Evolutionary conservation across 2,113 vertebrate genomes (phyloP).

Genomic region (Triplophysa tibetana): DNA sequence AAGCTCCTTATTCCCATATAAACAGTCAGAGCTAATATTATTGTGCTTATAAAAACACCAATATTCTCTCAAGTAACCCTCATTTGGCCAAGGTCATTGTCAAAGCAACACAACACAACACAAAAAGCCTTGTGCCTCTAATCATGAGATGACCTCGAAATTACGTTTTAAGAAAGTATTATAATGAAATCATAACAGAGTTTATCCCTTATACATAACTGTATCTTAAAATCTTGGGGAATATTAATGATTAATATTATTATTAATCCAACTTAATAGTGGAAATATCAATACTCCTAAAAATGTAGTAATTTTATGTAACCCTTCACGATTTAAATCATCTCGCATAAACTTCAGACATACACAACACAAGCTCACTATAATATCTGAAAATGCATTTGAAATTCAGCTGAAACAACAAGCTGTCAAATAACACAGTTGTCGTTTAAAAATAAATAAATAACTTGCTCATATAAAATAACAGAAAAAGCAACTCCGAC

Average conservation of each 20-base stretch:
- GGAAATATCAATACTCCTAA: too few relatives aligned
- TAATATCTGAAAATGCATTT: not conserved
- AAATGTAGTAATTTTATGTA: too few relatives aligned
- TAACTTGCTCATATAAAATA: not conserved
- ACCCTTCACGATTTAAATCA: too few relatives aligned
- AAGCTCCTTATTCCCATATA: constrained; percentile 28
- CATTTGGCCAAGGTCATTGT: not conserved
- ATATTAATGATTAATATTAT: too few relatives aligned
- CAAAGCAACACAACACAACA: too few relatives aligned
- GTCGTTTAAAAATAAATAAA: not conserved
- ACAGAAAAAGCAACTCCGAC: constrained; percentile 3
- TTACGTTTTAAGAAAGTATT: too few relatives aligned
- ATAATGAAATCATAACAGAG: too few relatives aligned
- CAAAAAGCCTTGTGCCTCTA: too few relatives aligned
- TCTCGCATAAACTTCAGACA: not conserved
- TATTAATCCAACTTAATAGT: too few relatives aligned
- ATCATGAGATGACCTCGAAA: too few relatives aligned
- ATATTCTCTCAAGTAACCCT: not conserved
- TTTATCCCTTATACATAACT: too few relatives aligned
- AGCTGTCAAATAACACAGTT: not conserved
- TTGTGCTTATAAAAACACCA: not conserved
- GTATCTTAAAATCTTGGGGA: too few relatives aligned
- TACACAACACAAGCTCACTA: not conserved
- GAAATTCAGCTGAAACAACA: not conserved
- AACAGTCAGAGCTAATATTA: not conserved